Base-by-base conservation (phyloP, 2,797 vertebrate genomes). In the Fringilla coelebs region DNA sequence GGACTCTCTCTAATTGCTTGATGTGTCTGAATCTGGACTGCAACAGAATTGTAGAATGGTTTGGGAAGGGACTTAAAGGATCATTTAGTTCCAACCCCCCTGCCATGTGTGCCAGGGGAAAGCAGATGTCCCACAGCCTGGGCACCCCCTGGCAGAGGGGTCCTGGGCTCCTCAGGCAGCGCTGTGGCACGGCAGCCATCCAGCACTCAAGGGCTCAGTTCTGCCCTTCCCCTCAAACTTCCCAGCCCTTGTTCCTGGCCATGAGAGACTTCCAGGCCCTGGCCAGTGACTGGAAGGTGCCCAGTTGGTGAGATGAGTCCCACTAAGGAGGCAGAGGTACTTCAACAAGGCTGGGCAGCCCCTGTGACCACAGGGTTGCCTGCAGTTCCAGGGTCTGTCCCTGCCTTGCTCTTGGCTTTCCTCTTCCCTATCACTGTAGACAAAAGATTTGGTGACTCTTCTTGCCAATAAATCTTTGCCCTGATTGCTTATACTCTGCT, bases 181-280 rank as follows among this genome's bases (percentile, higher is more conserved):
- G 2, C 38, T 1, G 0, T 34, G 51, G 26, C 29, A 5, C 5
- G 2, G 38, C n/a, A 72, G 38, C 32, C 58, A 32, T 48, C 25
- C 24, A 24, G 22, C 19, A 22, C 15, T 28, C 34, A 46, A 52
- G 48, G 36, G 22, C 52, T 80, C 43, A 36, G 25, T 26, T 67
- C 40, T 77, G 9, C 36, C 17, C 45, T 67, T 79, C 28, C 9
- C 4, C 8, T 72, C 45, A n/a, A 57, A 38, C 20, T 83, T 77
- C 25, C 14, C n/a, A 60, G 22, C 11, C 15, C 14, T 70, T 67
- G 17, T 32, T 88, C 52, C 38, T 26, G n/a, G 15, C 24, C 36
- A 63, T 10, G 46, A 79, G 43, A 82, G 24, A 46, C 13, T 32
- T 73, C 14, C 36, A 81, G 43, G 9, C 31, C 36, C 13, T 51